Evolutionary conservation across 1,140 invertebrate species (phyloP), one percentile per base, ranked within the genome.

Genomic region (Drosophila pectinifera): DNA sequence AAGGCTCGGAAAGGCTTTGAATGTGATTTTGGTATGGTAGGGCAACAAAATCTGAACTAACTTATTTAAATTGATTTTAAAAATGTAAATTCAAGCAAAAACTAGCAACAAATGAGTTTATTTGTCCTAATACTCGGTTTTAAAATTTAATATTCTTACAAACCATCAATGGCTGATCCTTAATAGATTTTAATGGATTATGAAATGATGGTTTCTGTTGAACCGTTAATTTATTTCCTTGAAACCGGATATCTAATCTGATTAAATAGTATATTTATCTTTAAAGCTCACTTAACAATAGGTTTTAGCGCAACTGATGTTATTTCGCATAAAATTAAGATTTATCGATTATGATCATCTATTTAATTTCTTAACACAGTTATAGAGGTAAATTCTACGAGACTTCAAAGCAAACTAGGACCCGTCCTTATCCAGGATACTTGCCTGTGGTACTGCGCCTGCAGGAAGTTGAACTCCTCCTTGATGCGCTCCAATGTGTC

Each of bases 371-470:
- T 8, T 16, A 26, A 2, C 0, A n/a, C 10, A 5, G 7, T 24
- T 10, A 24, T n/a, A 3, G 11, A 7, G 16, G 1, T 0, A 14
- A 34, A 31, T 18, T 31, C 16, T 34, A 4, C 2, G 4, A 16
- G 28, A 6, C 13, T n/a, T n/a, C n/a, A n/a, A n/a, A n/a, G n/a
- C n/a, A n/a, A n/a, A n/a, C n/a, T n/a, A 5, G 11, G 3, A 36
- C 4, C 20, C n/a, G 3, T 41, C 20, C 22, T 8, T 11, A 11
- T 67, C 16, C n/a, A 3, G 48, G 59, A 63, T 92, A 96, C 96
- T 98, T 94, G 99, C 98, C 97, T 98, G 94, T 99, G 98, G 94
- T 98, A 98, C 94, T 99, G 98, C 73, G 97, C 97, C 94, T 99
- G 98, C 73, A 99, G 95, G 94, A 99, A 99, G 94, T 98, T 98